These are phyloP conservation scores for Cheirogaleus major DNA, from an alignment of 2,797 vertebrate genomes.

Conservation along the genomic window DNA sequence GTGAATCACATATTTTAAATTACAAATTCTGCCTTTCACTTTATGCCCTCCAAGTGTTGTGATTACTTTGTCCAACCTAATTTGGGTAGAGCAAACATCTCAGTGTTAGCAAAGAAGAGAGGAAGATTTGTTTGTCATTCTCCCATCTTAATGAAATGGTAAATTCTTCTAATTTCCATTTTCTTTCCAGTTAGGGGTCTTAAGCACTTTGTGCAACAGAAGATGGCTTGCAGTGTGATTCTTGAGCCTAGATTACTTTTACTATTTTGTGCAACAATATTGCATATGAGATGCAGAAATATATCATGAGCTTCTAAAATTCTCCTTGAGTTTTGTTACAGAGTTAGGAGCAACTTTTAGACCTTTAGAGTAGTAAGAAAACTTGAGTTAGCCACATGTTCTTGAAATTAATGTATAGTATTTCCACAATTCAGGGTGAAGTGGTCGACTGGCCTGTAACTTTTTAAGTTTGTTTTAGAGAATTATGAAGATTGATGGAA, in stretches of 20 bases:
- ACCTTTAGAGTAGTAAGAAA: conserved; percentile 45
- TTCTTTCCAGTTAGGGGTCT: conserved; percentile 13
- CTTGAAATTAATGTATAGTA: conserved; percentile 67
- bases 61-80: neutral
- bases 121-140: neutral
- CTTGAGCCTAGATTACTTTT: conserved; percentile 39
- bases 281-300: conserved; percentile 20
- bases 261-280: conserved; percentile 31
- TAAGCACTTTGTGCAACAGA: conserved; percentile 30
- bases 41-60: conserved; percentile 5
- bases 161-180: conserved; percentile 37
- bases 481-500: conserved; percentile 67
- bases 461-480: conserved; percentile 67
- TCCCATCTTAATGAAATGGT: conserved; percentile 21
- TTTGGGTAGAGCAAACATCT: neutral
- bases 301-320: neutral
- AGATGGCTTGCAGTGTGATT: neutral
- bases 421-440: conserved; percentile 60
- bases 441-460: neutral
- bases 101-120: conserved; percentile 9
- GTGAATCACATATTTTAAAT: conserved; percentile 42
- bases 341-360: conserved; percentile 49
- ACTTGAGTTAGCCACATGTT: conserved; percentile 64
- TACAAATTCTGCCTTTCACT: neutral
- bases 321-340: conserved; percentile 24